Evolutionary conservation across 2,888 invertebrate species (phyloP), one percentile per base, ranked within the genome.

Genomic region (Plagodis pulveraria): DNA sequence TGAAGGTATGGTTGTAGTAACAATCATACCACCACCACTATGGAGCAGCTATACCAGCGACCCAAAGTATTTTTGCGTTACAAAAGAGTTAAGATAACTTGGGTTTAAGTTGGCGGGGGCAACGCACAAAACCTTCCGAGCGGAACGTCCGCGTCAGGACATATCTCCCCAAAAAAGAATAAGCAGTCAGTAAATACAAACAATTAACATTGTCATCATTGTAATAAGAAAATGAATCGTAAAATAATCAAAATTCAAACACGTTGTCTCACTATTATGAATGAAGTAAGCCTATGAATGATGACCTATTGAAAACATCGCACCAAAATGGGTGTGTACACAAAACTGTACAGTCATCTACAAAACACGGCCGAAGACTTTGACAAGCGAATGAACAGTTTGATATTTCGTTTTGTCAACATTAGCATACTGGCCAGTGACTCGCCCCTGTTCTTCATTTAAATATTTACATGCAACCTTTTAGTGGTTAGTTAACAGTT

Each of bases 371-470:
- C 80, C 80, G 72, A 78, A 68, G 76, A 77, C 74, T 74, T 69
- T 89, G 89, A 89, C 89, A 85, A 42, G 77, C 74, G 76, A 73
- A 79, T 79, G 72, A 78, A 68, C 75, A 77, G 74, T 74, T 68
- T 89, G 89, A 89, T 88, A 85, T 87, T 86, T 87, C 71, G 77
- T 81, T 78, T 78, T 81, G 77, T 83, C 71, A 70, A 68, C 73
- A 89, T 89, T 88, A 85, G 83, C 87, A 89, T 90, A 89, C 87
- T 87, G 89, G 86, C 81, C 90, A 89, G 77, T 78, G 74, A 80
- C 81, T 70, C 71, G 73, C 74, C 72, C 67, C 69, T 73, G 75
- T 74, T 78, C 71, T 59, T 75, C 70, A 86, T 86, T 86, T 80
- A 71, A 85, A 88, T 86, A 81, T 82, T 78, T 79, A 81, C 83